Evolutionary conservation across 2,888 invertebrate species (phyloP).

Genomic region (Pollenia labialis): DNA sequence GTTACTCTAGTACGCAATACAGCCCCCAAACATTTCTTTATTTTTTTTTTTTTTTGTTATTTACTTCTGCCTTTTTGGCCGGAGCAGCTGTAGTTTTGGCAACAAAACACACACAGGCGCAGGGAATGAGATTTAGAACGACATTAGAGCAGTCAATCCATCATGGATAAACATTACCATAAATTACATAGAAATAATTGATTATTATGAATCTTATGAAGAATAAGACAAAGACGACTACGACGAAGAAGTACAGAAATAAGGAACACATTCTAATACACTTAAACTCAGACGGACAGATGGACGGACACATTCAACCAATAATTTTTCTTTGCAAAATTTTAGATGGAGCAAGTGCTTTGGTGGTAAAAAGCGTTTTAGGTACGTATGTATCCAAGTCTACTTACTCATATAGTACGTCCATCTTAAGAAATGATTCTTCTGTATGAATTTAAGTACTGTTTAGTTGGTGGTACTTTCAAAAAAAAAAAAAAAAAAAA

Average conservation of each 20-base stretch:
- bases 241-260: constrained; percentile 19
- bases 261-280: constrained; percentile 74
- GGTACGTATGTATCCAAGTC: not conserved
- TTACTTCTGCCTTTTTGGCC: constrained; percentile 1
- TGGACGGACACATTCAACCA: constrained; percentile 1
- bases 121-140: constrained; percentile 84
- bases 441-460: constrained; percentile 43
- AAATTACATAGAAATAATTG: constrained; percentile 85
- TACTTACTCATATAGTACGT: not conserved
- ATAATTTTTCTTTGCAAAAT: constrained; percentile 68
- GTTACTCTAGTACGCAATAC: constrained; percentile 49
- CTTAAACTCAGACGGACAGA: not conserved
- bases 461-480: constrained; percentile 48
- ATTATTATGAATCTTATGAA: constrained; percentile 81
- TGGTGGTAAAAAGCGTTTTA: constrained; percentile 45
- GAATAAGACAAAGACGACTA: constrained; percentile 1
- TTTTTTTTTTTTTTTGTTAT: not conserved
- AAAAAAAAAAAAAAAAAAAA: constrained; percentile 18
- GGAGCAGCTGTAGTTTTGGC: constrained; percentile 62
- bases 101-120: constrained; percentile 63
- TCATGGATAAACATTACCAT: constrained; percentile 85
- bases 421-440: constrained; percentile 12
- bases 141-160: constrained; percentile 85
- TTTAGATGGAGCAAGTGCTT: constrained; percentile 68
- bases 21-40: not conserved